Percentiles rank a stretch among this genome's conserved stretches.
phyloP scores from a whole-genome alignment of 1,140 invertebrate genomes.

The Artemia franciscana region DNA sequence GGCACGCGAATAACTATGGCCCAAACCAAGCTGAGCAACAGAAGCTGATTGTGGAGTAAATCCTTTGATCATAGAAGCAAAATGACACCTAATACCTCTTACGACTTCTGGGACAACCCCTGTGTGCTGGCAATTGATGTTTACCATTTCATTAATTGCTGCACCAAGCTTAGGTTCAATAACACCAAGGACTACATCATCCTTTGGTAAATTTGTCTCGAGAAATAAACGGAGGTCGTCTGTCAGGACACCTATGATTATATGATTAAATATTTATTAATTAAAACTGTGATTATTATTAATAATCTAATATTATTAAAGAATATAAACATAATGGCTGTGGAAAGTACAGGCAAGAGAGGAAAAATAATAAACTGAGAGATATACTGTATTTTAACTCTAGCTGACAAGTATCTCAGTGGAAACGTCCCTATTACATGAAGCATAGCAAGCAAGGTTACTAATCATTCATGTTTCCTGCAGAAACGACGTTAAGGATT shows the following conservation, averaged over 20 bases:
- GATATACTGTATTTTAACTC: too few relatives aligned
- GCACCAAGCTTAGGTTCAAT: constrained; percentile 70
- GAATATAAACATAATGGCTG: too few relatives aligned
- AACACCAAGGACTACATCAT: constrained; percentile 51
- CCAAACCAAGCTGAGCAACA: constrained; percentile 86
- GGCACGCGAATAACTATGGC: constrained; percentile 86
- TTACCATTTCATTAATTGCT: constrained; percentile 58
- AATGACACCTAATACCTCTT: constrained; percentile 31
- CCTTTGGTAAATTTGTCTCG: constrained; percentile 62
- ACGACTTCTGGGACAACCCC: constrained; percentile 68
- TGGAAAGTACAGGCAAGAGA: too few relatives aligned
- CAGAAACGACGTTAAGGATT: too few relatives aligned
- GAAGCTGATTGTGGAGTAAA: constrained; percentile 56
- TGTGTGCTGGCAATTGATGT: constrained; percentile 50
- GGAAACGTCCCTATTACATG: too few relatives aligned
- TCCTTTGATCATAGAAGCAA: constrained; percentile 32
- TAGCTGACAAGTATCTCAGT: too few relatives aligned
- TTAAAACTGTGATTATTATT: too few relatives aligned
- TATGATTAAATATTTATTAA: too few relatives aligned
- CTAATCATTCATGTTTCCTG: too few relatives aligned
- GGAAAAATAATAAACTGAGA: too few relatives aligned
- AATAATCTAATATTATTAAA: too few relatives aligned
- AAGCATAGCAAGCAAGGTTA: too few relatives aligned
- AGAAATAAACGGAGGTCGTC: constrained; percentile 74
- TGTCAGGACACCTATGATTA: constrained; percentile 37